Evolutionary conservation across 2,113 vertebrate species (phyloP), one percentile per base, ranked within the genome.

Genomic region (Rhinopithecus roxellana): DNA sequence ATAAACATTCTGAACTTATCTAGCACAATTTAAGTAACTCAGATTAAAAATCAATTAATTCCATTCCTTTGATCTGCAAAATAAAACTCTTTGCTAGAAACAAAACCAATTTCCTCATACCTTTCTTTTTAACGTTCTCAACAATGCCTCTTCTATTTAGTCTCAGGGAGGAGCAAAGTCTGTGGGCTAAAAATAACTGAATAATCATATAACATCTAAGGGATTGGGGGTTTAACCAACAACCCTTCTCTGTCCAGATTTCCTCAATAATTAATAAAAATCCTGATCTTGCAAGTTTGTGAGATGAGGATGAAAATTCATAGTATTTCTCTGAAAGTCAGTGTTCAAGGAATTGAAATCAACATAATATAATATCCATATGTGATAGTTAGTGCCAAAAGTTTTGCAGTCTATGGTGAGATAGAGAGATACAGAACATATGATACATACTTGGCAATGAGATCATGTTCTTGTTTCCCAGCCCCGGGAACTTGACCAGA

Each of bases 21-120:
- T 64, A 70, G 35, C 12, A 82, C 20, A 87, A 82, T 43, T 84
- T 72, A 74, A 94, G 50, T 43, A 57, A 69, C 50, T 64, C 30
- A 84, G 57, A 64, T 75, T 92, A 93, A 96, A 96, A 96, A 94
- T 91, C 89, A 85, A 69, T 84, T 93, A 91, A 86, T 93, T 97
- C 32, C 4, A 7, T 82, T 83, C 75, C 77, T 97, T 96, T 97
- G 89, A 75, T 91, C 59, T 93, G 40, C 43, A 79, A 45, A 75
- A 89, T 61, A 32, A n/a, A 89, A 96, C 18, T 86, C 48, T 94
- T 93, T 27, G 25, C 86, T 64, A 89, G 48, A 91, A 82, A 86
- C 61, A 12, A 94, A 96, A 83, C 52, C 12, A 89, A 38, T 80
- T 64, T 64, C 30, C 61, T 64, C 30, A 13, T 12, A 32, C 6